phyloP scores from a whole-genome alignment of 2,113 vertebrate genomes.

The Melanerpes aurifrons region DNA sequence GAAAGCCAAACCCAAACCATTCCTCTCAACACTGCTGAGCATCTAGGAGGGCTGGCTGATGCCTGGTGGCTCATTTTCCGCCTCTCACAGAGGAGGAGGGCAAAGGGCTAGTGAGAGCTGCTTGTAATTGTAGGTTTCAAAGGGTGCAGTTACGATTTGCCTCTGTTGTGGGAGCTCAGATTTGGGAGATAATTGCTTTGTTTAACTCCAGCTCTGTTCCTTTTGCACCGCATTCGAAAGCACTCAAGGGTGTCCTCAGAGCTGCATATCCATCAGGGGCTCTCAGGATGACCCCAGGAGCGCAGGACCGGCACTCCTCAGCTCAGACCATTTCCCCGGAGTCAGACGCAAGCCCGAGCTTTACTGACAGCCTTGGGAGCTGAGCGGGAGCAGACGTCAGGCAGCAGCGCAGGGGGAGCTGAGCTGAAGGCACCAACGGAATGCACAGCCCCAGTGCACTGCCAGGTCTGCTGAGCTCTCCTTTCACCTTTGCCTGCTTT shows the following conservation, averaged over 20 bases:
- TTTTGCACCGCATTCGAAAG: background rate
- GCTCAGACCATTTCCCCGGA: background rate
- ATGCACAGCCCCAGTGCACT: background rate
- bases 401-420: background rate
- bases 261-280: background rate
- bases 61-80: background rate
- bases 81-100: background rate
- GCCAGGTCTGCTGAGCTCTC: background rate
- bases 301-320: background rate
- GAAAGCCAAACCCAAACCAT: background rate
- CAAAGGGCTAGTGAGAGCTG: background rate
- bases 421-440: background rate
- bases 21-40: background rate
- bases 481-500: background rate
- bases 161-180: conserved; percentile 9
- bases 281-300: background rate
- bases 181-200: conserved; percentile 13
- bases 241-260: background rate
- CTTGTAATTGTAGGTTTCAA: conserved; percentile 27
- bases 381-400: background rate
- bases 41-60: background rate
- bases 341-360: background rate
- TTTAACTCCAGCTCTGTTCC: conserved; percentile 7
- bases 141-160: conserved; percentile 27
- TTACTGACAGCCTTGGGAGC: background rate